Evolutionary conservation across 2,797 vertebrate species (phyloP), one percentile per base, ranked within the genome.

Genomic region (Mus caroli): DNA sequence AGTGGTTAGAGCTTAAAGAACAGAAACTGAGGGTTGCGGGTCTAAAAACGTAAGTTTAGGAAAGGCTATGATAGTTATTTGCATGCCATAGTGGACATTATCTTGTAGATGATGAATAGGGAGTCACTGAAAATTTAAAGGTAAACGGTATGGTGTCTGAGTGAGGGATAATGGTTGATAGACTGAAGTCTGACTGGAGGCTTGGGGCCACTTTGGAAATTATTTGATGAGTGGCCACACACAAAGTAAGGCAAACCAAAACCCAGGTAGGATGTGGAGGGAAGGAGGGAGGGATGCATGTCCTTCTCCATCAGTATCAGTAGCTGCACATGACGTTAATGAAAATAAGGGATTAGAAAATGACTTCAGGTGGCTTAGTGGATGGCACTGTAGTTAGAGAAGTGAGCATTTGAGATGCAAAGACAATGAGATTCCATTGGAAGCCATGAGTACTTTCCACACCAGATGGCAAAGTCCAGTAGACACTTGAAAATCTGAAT

Each of bases 381-480:
- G 34, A 50, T 64, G 67, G 50, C 40, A 40, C 20, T 83, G 83
- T 40, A 88, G 15, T 78, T n/a, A 62, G 11, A 93, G 52, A 46
- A 92, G 19, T 19, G 40, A 91, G 71, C 20, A 14, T 6, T 82
- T 40, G 79, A 84, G 56, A 7, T n/a, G 15, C 84, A 76, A 46
- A 40, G 64, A 60, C 17, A 89, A 24, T 82, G 69, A 31, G 5
- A 24, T 13, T 75, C 84, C 37, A 1, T 43, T n/a, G 11, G 64
- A 95, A 93, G 67, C 82, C 77, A 37, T 56, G 20, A 58, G 62
- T 2, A 2, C 24, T 56, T 94, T 89, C 95, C 91, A 71, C 75
- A n/a, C 79, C 50, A 69, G 46, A 34, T 40, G n/a, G 37, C 43
- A 52, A 54, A 84, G 26, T 94, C 76, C 88, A 31, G 12, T 40